Evolutionary conservation across 2,888 invertebrate species (phyloP).

Genomic region (Drosophila falleni): DNA sequence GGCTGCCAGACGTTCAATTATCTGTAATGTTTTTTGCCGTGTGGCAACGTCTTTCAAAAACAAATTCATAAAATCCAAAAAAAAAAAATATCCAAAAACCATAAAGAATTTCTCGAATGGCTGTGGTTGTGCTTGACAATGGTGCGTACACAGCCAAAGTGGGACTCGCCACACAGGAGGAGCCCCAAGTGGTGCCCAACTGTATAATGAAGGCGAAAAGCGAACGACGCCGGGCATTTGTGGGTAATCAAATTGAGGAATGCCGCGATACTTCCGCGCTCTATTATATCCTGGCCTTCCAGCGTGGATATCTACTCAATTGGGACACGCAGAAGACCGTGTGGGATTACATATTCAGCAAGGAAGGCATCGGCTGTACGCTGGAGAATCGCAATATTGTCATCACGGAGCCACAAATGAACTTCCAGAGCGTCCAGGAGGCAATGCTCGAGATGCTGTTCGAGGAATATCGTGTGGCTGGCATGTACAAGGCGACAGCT

Average conservation of each 20-base stretch:
- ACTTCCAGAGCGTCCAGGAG: slow-evolving; percentile 96
- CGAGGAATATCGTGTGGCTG: slow-evolving; percentile 97
- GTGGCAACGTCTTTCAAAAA: not conserved
- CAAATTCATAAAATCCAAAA: not conserved
- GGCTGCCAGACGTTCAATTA: no score
- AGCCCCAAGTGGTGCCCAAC: slow-evolving; percentile 94
- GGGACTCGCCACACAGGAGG: slow-evolving; percentile 90
- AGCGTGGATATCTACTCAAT: slow-evolving; percentile 97
- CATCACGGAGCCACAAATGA: slow-evolving; percentile 97
- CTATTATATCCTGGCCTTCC: slow-evolving; percentile 96
- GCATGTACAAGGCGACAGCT: slow-evolving; percentile 92
- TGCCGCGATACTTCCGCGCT: slow-evolving; percentile 98
- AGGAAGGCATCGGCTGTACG: slow-evolving; percentile 92
- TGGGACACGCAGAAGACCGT: slow-evolving; percentile 97
- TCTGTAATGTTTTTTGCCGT: not conserved
- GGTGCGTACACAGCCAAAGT: slow-evolving; percentile 95
- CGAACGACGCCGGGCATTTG: slow-evolving; percentile 96
- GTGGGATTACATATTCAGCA: slow-evolving; percentile 97
- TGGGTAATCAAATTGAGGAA: slow-evolving; percentile 97
- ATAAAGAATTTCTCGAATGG: slow-evolving; percentile 23
- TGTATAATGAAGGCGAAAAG: slow-evolving; percentile 99
- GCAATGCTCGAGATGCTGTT: slow-evolving; percentile 98
- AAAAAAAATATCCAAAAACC: not conserved
- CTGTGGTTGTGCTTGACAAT: slow-evolving; percentile 91
- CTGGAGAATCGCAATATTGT: slow-evolving; percentile 92